Percentiles rank a stretch among this genome's conserved stretches.
Evolutionary conservation across 2,888 invertebrate genomes (phyloP).

Genomic region (Cephus pulcher): DNA sequence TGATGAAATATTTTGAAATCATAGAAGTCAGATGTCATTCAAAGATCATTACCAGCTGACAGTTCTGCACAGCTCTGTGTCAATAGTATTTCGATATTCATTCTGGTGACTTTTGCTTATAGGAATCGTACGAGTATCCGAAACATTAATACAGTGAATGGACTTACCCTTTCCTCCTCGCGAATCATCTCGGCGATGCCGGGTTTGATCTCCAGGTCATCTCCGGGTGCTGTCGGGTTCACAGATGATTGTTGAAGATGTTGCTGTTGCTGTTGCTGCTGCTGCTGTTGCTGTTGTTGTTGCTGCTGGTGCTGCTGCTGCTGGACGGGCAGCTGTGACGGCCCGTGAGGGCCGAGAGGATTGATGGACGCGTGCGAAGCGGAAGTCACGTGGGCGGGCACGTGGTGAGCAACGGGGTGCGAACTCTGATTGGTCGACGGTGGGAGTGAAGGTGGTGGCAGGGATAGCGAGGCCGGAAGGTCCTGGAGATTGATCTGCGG

Average conservation of each 20-base stretch:
- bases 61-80: constrained; percentile 27
- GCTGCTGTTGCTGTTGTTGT: too few relatives aligned
- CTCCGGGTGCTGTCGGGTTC: constrained; percentile 61
- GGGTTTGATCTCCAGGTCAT: constrained; percentile 92
- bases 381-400: constrained; percentile 62
- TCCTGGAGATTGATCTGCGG: constrained; percentile 64
- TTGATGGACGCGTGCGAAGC: constrained; percentile 56
- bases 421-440: constrained; percentile 63
- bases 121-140: not conserved
- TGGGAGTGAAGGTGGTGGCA: constrained; percentile 50
- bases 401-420: constrained; percentile 64
- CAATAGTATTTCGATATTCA: constrained; percentile 15
- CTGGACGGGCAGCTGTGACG: constrained; percentile 49
- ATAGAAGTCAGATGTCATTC: not conserved
- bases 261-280: constrained; percentile 33
- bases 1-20: not conserved
- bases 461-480: constrained; percentile 60
- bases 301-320: constrained; percentile 47
- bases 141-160: not conserved
- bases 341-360: constrained; percentile 55
- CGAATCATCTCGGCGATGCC: constrained; percentile 97
- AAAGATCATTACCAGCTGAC: constrained; percentile 35
- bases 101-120: constrained; percentile 11
- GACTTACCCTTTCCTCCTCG: constrained; percentile 95
- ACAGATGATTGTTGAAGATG: constrained; percentile 42